Evolutionary conservation across 2,888 invertebrate genomes (phyloP).

Genomic region (Drosophila anomalipes): DNA sequence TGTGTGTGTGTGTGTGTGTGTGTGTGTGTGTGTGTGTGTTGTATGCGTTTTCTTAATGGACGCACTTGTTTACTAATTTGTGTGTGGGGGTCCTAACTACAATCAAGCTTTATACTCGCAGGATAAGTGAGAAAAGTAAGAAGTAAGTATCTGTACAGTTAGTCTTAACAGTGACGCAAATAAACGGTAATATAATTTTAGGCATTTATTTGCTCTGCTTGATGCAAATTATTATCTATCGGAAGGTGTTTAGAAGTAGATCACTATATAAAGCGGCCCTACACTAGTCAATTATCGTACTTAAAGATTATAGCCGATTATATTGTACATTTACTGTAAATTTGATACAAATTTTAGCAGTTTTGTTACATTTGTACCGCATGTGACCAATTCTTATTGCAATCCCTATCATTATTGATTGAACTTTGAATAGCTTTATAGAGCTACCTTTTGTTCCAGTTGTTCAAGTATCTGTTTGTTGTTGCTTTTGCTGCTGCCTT

Average conservation of each 20-base stretch:
- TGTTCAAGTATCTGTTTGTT: neutral
- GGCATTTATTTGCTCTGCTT: neutral
- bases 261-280: slow-evolving; percentile 1
- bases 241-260: neutral
- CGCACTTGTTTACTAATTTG: neutral
- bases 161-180: neutral
- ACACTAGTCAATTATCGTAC: neutral
- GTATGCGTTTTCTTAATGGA: slow-evolving; percentile 9
- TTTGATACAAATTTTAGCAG: neutral
- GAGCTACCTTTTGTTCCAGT: neutral
- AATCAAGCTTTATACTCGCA: neutral
- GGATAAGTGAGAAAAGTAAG: slow-evolving; percentile 8
- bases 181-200: neutral
- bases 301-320: neutral
- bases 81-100: neutral
- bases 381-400: neutral
- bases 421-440: neutral
- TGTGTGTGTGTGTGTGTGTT: slow-evolving; percentile 4
- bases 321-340: neutral
- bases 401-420: neutral
- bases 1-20: slow-evolving; percentile 4
- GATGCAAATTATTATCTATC: neutral
- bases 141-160: neutral
- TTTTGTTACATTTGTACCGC: neutral
- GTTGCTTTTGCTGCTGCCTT: neutral